Evolutionary conservation across 2,888 invertebrate species (phyloP).

Genomic region (Odontocolon sp.): DNA sequence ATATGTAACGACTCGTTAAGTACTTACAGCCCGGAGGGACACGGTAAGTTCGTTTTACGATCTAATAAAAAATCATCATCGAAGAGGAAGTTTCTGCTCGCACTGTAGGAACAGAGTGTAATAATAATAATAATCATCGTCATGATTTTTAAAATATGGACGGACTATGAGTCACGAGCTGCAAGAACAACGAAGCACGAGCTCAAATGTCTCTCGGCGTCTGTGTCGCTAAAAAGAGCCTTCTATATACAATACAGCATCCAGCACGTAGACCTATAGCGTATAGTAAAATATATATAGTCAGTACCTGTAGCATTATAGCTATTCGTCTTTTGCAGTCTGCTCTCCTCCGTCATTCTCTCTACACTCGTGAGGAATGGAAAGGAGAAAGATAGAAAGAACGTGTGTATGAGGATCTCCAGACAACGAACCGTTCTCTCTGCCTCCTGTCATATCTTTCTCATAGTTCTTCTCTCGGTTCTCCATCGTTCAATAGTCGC

Average conservation of each 20-base stretch:
- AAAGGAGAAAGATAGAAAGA: neutral
- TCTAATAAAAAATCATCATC: neutral
- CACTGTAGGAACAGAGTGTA: neutral
- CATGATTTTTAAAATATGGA: neutral
- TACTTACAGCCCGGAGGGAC: neutral
- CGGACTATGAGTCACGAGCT: conserved; percentile 16
- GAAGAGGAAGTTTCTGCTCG: conserved; percentile 6
- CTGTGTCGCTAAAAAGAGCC: conserved; percentile 33
- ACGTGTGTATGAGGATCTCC: conserved; percentile 44
- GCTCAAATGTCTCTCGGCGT: conserved; percentile 34
- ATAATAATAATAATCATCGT: conserved; percentile 2
- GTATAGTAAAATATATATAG: neutral
- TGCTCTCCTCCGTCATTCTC: conserved; percentile 43
- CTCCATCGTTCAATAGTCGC: conserved; percentile 27
- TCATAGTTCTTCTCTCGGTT: conserved; percentile 33
- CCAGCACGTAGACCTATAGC: conserved; percentile 45
- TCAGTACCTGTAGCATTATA: no score
- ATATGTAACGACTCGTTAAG: conserved; percentile 7
- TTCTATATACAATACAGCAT: conserved; percentile 43
- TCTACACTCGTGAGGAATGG: conserved; percentile 20
- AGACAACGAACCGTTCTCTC: conserved; percentile 33
- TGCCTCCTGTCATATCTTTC: conserved; percentile 32
- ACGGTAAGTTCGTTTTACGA: conserved; percentile 6
- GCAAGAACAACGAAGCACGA: conserved; percentile 12
- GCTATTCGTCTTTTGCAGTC: conserved; percentile 36